Percentiles rank a stretch among this genome's conserved stretches.
Conservation (phyloP, 2,888 invertebrate species). For the Drosophila rubida region DNA sequence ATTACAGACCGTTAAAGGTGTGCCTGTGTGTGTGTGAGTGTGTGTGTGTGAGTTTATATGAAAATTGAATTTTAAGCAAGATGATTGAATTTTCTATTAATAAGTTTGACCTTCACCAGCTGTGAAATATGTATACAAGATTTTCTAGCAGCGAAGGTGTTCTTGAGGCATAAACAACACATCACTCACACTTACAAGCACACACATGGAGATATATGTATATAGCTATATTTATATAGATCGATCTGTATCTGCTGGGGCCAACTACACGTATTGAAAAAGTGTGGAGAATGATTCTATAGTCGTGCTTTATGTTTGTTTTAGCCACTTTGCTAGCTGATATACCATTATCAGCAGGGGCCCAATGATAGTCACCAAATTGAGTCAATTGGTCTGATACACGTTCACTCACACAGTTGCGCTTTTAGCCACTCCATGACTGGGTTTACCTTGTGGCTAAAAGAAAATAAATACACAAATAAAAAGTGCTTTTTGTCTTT, state of each 20-base stretch:
- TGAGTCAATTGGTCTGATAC: slow-evolving; percentile 19
- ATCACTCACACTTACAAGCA: slow-evolving; percentile 14
- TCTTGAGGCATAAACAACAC: slow-evolving; percentile 59
- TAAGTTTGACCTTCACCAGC: slow-evolving; percentile 76
- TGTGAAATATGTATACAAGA: slow-evolving; percentile 55
- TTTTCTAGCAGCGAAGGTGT: slow-evolving; percentile 70
- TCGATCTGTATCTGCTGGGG: slow-evolving; percentile 33
- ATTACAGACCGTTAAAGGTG: slow-evolving; percentile 50
- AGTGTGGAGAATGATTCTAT: slow-evolving; percentile 21
- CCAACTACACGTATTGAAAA: slow-evolving; percentile 11
- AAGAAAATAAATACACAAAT: slow-evolving; percentile 45
- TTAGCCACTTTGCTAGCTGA: slow-evolving; percentile 48
- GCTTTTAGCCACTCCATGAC: background rate
- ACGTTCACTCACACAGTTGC: slow-evolving; percentile 7
- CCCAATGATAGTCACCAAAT: slow-evolving; percentile 40
- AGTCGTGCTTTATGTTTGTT: slow-evolving; percentile 27
- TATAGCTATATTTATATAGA: slow-evolving; percentile 1
- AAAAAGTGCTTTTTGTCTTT: slow-evolving; percentile 18
- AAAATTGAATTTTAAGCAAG: slow-evolving; percentile 72
- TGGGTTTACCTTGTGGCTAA: slow-evolving; percentile 48
- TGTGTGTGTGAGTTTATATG: slow-evolving; percentile 47
- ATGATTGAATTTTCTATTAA: slow-evolving; percentile 81
- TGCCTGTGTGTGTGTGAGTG: slow-evolving; percentile 6
- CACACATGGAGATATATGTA: slow-evolving; percentile 4
- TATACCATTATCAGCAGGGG: slow-evolving; percentile 67